These are phyloP conservation scores for Ypsolopha scabrella DNA, from an alignment of 2,888 invertebrate species.

Conservation along the genomic window DNA sequence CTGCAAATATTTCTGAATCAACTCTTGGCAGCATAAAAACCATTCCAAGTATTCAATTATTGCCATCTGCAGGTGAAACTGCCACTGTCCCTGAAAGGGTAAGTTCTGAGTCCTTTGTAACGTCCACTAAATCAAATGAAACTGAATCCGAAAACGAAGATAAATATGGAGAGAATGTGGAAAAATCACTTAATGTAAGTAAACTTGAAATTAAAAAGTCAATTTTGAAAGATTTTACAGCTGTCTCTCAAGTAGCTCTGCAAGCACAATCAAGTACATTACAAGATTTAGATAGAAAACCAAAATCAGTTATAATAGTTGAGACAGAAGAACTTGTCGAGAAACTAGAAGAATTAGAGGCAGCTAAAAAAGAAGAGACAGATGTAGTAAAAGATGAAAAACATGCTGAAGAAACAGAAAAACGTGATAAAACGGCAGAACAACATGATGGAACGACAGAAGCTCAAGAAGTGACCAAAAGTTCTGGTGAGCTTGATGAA, in stretches of 20 bases:
- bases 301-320: too few relatives aligned
- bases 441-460: conserved; percentile 13
- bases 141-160: conserved; percentile 17
- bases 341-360: too few relatives aligned
- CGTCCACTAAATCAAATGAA: conserved; percentile 35
- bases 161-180: conserved; percentile 27
- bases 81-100: conserved; percentile 25
- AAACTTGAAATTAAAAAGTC: conserved; percentile 50
- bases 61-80: conserved; percentile 28
- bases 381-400: conserved; percentile 6
- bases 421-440: background rate
- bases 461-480: conserved; percentile 5
- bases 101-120: conserved; percentile 44
- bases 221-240: conserved; percentile 45
- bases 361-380: conserved; percentile 6
- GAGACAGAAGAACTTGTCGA: too few relatives aligned
- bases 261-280: too few relatives aligned
- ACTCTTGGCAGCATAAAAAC: conserved; percentile 25
- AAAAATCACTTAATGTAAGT: conserved; percentile 35
- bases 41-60: conserved; percentile 35
- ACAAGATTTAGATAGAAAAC: too few relatives aligned
- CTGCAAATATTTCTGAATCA: background rate
- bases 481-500: background rate
- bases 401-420: too few relatives aligned
- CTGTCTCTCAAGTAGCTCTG: background rate